A percentile compares a stretch with the other conserved stretches of the same genome.
phyloP scores from a whole-genome alignment of 2,113 vertebrate genomes.

The Carassius auratus region DNA sequence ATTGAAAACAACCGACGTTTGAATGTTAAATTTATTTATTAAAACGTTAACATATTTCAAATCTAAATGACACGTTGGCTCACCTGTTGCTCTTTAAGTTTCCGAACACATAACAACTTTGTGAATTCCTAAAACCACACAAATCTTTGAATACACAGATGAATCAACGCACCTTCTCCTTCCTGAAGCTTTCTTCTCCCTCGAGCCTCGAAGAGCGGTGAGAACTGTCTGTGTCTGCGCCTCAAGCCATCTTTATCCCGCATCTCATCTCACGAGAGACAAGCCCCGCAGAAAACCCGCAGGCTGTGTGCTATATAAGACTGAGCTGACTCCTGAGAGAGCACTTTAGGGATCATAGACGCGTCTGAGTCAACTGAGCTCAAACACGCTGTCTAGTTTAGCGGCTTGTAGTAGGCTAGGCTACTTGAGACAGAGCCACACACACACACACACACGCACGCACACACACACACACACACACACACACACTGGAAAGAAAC shows the following conservation, averaged over 20 bases:
- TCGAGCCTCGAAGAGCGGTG: not conserved
- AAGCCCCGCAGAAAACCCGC: not conserved
- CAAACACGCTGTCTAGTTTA: not conserved
- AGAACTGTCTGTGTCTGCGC: slow-evolving; percentile 1
- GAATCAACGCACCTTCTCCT: not conserved
- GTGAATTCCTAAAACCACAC: not conserved
- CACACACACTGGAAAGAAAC: too few species aligned
- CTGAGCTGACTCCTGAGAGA: slow-evolving; percentile 3
- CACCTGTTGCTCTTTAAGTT: not conserved
- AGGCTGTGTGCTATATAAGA: not conserved
- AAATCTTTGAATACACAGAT: not conserved
- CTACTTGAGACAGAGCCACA: not conserved
- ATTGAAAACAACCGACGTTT: not conserved
- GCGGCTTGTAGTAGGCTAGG: not conserved
- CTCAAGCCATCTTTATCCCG: slow-evolving; percentile 34
- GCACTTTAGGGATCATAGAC: not conserved
- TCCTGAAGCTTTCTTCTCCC: not conserved
- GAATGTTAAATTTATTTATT: not conserved
- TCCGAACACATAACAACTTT: not conserved
- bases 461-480: too few species aligned
- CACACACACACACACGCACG: too few species aligned
- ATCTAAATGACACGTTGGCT: not conserved
- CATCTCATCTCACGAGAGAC: not conserved
- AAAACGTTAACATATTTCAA: not conserved
- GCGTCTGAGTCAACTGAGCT: not conserved